Conservation (phyloP, 2,797 vertebrate species). For the Antrozous pallidus region DNA sequence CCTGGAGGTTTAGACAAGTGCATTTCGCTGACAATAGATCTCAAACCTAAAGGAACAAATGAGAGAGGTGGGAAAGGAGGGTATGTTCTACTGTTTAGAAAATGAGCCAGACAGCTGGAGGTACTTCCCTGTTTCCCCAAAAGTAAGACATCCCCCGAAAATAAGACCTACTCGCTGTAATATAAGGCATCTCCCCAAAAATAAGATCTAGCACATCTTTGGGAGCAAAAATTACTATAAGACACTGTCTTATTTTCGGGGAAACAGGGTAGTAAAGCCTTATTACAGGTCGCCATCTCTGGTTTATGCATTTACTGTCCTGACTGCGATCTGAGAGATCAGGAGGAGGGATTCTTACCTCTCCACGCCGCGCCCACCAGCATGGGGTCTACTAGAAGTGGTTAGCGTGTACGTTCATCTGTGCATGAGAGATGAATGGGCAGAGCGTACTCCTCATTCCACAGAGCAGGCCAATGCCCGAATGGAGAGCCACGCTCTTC, state of each 20-base stretch:
- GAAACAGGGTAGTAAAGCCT: constrained; percentile 65
- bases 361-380: constrained; percentile 69
- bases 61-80: background rate
- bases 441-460: constrained; percentile 68
- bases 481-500: constrained; percentile 65
- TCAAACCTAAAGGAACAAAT: constrained; percentile 32
- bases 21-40: constrained; percentile 55
- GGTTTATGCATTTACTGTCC: constrained; percentile 80
- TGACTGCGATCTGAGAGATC: constrained; percentile 66
- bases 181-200: no score
- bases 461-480: constrained; percentile 64
- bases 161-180: no score
- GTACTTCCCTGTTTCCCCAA: no score
- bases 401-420: constrained; percentile 61
- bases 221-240: no score
- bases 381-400: constrained; percentile 81
- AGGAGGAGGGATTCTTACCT: constrained; percentile 76
- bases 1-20: constrained; percentile 16
- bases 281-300: constrained; percentile 70
- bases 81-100: constrained; percentile 75
- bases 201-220: no score
- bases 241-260: no score
- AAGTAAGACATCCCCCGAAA: no score
- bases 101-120: constrained; percentile 82
- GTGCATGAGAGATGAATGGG: no score